A percentile compares a stretch with the other conserved stretches of the same genome.
Evolutionary conservation across 2,113 vertebrate genomes (phyloP).

Genomic region (Barnardius zonarius): DNA sequence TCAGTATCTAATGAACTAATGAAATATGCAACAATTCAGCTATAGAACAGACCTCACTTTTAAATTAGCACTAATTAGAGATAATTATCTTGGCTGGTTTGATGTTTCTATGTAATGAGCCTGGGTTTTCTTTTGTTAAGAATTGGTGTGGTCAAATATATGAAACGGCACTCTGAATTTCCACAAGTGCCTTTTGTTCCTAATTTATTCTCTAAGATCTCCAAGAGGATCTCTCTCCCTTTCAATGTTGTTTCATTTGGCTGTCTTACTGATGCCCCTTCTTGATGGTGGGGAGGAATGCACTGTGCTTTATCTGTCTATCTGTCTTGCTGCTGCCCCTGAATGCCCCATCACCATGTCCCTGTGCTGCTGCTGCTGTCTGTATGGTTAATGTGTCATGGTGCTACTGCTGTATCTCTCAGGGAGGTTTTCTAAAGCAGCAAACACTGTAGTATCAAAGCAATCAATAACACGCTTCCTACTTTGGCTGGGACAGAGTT

Average conservation of each 20-base stretch:
- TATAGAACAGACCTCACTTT: slow-evolving; percentile 51
- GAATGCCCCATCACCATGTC: rapidly evolving
- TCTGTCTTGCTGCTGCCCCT: neutral
- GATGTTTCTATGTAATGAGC: slow-evolving; percentile 67
- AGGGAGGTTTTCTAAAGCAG: neutral
- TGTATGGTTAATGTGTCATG: rapidly evolving
- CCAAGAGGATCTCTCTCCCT: neutral
- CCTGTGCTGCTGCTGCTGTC: neutral
- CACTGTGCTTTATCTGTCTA: neutral
- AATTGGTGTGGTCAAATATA: slow-evolving; percentile 46
- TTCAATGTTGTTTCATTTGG: neutral
- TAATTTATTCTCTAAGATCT: neutral
- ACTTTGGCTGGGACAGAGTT: neutral
- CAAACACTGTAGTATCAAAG: neutral
- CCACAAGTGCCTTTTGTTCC: slow-evolving; percentile 19
- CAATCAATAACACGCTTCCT: neutral
- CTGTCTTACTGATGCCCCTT: neutral
- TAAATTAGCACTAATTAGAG: slow-evolving; percentile 73
- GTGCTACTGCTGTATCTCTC: neutral
- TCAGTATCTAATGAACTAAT: slow-evolving; percentile 65
- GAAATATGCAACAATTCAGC: slow-evolving; percentile 67
- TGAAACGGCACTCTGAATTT: neutral
- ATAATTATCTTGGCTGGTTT: slow-evolving; percentile 69
- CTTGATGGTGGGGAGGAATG: neutral
- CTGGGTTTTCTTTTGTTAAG: slow-evolving; percentile 37